Evolutionary conservation across 2,797 vertebrate genomes (phyloP), one percentile per base, ranked within the genome.

Genomic region (Borostomias antarcticus): DNA sequence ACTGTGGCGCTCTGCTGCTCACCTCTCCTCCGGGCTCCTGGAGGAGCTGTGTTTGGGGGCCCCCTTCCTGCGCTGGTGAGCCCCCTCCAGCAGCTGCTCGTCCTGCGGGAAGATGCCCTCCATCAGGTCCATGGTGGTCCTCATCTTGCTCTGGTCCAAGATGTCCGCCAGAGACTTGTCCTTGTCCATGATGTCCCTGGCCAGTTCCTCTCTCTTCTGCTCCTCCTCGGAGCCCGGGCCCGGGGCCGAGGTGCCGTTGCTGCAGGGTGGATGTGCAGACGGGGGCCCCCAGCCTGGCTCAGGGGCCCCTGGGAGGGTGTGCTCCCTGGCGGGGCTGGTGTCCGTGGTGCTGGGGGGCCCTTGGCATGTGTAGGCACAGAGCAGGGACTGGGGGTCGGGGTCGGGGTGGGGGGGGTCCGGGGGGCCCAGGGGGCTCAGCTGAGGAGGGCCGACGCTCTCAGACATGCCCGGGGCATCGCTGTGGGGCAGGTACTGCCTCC

Each of bases 71-170:
- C 96, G 91, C 71, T 94, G 94, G 56, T 94, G 94, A 10, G 89
- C 89, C 72, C 92, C 93, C 73, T 94, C 92, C 51, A 94, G 77
- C 53, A 96, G 86, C 70, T 93, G 90, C 66, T 94, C 92, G 17
- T 95, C 95, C 77, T 93, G 91, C 73, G 93, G 93, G 80, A 95
- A 96, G 74, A 95, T 94, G 2, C 94, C 94, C 74, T 94, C 91
- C 94, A 96, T 96, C 68, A 96, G 86, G 83, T 96, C 94, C 93
- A 95, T 94, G 45, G 95, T 91, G 76, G 95, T 96, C 87, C 86
- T 93, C 84, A 94, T 92, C 75, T 91, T 93, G 40, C 85, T 78
- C 70, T 93, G 94, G 81, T 94, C 92, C 66, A 96, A 82, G 77
- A 96, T 94, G 26, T 95, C 95, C 4, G 93, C 93, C 72, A 96